Evolutionary conservation across 2,888 invertebrate genomes (phyloP), one percentile per base, ranked within the genome.

Genomic region (Rhaphigaster nebulosa): DNA sequence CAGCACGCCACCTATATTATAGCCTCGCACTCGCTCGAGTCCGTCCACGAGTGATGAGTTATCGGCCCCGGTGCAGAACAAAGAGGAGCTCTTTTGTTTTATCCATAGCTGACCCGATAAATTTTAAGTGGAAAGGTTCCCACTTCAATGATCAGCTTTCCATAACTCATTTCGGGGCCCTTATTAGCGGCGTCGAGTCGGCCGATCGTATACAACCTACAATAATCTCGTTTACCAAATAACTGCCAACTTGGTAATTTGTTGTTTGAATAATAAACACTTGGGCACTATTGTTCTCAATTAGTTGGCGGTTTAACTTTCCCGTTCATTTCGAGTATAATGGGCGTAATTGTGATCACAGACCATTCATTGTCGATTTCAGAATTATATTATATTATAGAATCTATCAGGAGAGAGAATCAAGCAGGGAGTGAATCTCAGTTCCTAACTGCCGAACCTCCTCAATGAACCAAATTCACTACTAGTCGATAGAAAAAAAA

Each of bases 71-170:
- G 26, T 0, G 18, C 54, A 65, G 38, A 88, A 41, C 34, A 88
- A 56, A 41, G 60, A 88, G 88, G 38, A 56, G 38, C 88, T 65
- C 89, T 89, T 89, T 89, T 89, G 89, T 89, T 89, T 89, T 89
- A 87, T 54, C 76, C 29, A 52, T 45, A 18, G 70, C 65, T 23
- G 89, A 76, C 20, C 89, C 89, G 89, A 89, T 89, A 89, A 89
- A 89, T 89, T 88, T 89, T 89, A 89, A 89, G 89, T 89, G 65
- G 89, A 45, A n/a, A 50, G 56, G 45, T n/a, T 50, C 89, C 89
- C 70, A 50, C 76, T 89, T 65, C 89, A 89, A 89, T 76, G 89
- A 89, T 89, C 76, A 70, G 70, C 23, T 26, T 65, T 1, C 76
- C 29, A 89, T 89, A 70, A 89, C n/a, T 89, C 89, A 89, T 89